Evolutionary conservation across 2,888 invertebrate genomes (phyloP).

Genomic region (Caenorhabditis macrosperma): DNA sequence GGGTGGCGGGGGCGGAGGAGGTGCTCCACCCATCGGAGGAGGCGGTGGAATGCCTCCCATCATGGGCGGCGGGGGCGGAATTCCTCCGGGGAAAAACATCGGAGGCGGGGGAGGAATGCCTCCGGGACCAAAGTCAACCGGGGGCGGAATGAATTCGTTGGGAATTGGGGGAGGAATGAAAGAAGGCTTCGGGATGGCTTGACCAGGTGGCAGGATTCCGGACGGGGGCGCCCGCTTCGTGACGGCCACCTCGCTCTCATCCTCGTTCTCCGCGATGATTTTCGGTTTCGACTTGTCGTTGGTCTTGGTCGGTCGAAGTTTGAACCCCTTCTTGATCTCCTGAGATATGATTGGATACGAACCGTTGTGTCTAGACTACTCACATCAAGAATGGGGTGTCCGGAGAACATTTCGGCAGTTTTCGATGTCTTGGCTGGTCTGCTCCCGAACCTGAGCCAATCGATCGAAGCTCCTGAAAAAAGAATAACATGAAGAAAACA

Average conservation of each 20-base stretch:
- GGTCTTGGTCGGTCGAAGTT: slow-evolving; percentile 76
- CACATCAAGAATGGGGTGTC: slow-evolving; percentile 65
- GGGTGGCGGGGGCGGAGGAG: slow-evolving; percentile 60
- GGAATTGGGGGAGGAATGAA: slow-evolving; percentile 46
- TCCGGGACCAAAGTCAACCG: slow-evolving; percentile 17
- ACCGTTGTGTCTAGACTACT: not conserved
- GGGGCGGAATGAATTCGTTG: slow-evolving; percentile 40
- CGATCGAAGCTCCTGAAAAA: slow-evolving; percentile 47
- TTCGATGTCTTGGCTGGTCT: slow-evolving; percentile 32
- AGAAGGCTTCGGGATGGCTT: slow-evolving; percentile 35
- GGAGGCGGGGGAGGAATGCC: slow-evolving; percentile 53
- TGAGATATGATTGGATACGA: slow-evolving; percentile 49
- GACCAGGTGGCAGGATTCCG: slow-evolving; percentile 58
- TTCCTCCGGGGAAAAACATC: slow-evolving; percentile 42
- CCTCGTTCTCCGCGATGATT: slow-evolving; percentile 67
- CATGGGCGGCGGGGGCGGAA: slow-evolving; percentile 62
- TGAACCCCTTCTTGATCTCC: slow-evolving; percentile 77
- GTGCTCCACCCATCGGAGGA: slow-evolving; percentile 60
- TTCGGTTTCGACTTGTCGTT: slow-evolving; percentile 77
- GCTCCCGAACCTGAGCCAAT: slow-evolving; percentile 44
- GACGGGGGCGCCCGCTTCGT: slow-evolving; percentile 55
- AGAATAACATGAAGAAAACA: slow-evolving; percentile 6
- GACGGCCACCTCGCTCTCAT: slow-evolving; percentile 55
- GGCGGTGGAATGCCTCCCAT: slow-evolving; percentile 52
- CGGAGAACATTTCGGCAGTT: slow-evolving; percentile 47